Percentiles rank a stretch among this genome's conserved stretches.
Conservation (phyloP, 2,113 vertebrate species). For the Plotosus lineatus region DNA sequence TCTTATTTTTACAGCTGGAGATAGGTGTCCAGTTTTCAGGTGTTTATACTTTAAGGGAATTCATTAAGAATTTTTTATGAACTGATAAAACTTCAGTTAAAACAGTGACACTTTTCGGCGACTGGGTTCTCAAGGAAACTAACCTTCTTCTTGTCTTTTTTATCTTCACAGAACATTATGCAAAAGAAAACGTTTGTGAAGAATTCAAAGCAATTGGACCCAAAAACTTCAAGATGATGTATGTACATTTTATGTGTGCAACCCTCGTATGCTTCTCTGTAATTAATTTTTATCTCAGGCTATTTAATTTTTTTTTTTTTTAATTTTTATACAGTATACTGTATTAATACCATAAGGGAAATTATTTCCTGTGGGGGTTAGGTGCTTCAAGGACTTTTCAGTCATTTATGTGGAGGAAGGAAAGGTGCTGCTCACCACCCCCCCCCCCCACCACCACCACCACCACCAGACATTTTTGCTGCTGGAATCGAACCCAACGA, state of each 20-base stretch:
- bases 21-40: background rate
- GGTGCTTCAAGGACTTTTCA: no score
- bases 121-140: background rate
- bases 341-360: no score
- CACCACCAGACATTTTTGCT: no score
- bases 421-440: no score
- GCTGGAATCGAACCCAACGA: no score
- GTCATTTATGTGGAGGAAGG: no score
- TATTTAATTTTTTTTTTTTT: no score
- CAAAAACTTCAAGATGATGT: constrained; percentile 45
- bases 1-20: background rate
- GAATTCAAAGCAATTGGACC: constrained; percentile 24
- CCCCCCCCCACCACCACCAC: no score
- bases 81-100: background rate
- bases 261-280: no score
- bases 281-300: no score
- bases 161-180: constrained; percentile 41
- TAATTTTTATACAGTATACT: no score
- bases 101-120: background rate
- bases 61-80: background rate
- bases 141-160: background rate
- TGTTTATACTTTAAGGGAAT: background rate
- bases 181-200: constrained; percentile 47
- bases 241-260: constrained; percentile 20
- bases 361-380: no score